phyloP scores from a whole-genome alignment of 2,113 vertebrate genomes.

The Ameiurus melas region DNA sequence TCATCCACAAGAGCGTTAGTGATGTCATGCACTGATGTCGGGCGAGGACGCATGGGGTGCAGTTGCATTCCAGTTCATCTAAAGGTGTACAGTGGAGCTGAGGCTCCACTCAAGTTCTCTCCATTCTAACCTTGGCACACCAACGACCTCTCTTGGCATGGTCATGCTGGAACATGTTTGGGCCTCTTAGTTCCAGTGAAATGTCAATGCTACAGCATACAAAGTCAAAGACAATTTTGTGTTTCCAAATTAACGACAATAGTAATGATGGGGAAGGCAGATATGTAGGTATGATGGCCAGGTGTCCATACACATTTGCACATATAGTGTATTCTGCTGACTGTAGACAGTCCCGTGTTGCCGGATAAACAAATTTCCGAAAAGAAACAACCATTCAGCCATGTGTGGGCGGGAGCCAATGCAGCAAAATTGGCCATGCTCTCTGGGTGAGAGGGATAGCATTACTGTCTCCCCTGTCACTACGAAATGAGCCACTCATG shows the following conservation, averaged over 20 bases:
- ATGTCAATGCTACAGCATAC: neutral
- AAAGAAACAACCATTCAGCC: neutral
- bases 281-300: neutral
- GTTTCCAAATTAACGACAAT: neutral
- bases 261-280: neutral
- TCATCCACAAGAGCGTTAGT: neutral
- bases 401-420: neutral
- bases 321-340: neutral
- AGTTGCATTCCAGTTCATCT: neutral
- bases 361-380: neutral
- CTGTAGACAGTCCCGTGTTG: neutral
- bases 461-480: neutral
- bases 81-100: neutral
- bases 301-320: neutral
- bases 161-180: neutral
- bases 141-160: neutral
- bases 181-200: neutral
- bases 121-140: neutral
- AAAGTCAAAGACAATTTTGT: neutral
- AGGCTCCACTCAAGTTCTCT: neutral
- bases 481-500: neutral
- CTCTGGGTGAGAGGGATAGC: neutral
- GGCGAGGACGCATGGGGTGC: neutral
- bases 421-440: neutral
- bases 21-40: neutral